phyloP scores from a whole-genome alignment of 2,113 vertebrate genomes.

The Gasterosteus nipponicus region DNA sequence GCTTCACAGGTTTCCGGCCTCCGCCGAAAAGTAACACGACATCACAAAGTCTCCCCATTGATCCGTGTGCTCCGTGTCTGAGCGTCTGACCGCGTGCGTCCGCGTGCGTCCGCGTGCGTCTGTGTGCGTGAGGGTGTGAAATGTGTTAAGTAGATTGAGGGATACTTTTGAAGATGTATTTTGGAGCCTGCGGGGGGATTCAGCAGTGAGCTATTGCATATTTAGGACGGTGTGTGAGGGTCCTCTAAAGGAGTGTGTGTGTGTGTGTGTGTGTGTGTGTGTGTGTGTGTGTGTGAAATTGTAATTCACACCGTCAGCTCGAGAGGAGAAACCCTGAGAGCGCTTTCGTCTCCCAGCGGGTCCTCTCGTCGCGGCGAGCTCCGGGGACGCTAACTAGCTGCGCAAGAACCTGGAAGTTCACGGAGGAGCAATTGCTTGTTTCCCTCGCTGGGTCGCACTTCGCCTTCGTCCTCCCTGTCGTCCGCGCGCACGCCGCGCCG shows the following conservation, averaged over 20 bases:
- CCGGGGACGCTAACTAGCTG: constrained; percentile 40
- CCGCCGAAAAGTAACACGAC: constrained; percentile 43
- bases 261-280: constrained; percentile 43
- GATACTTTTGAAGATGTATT: constrained; percentile 71
- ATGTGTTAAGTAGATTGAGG: constrained; percentile 69
- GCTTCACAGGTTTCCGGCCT: constrained; percentile 55
- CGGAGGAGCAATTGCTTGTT: constrained; percentile 24
- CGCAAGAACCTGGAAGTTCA: constrained; percentile 43
- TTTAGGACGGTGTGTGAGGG: constrained; percentile 68
- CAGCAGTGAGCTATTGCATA: constrained; percentile 70
- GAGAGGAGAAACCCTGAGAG: constrained; percentile 57
- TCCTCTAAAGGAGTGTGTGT: constrained; percentile 56
- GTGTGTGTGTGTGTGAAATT: constrained; percentile 70
- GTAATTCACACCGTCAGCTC: constrained; percentile 76
- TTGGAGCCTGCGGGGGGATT: constrained; percentile 61
- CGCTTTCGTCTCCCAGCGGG: constrained; percentile 60
- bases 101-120: constrained; percentile 20
- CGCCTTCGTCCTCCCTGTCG: constrained; percentile 1
- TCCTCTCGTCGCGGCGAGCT: constrained; percentile 47
- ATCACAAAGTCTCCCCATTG: constrained; percentile 53
- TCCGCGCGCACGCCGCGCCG: not conserved
- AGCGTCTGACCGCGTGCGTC: constrained; percentile 10
- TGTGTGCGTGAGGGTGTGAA: constrained; percentile 28
- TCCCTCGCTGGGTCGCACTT: not conserved
- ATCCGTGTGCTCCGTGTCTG: constrained; percentile 41